Evolutionary conservation across 2,797 vertebrate genomes (phyloP), one percentile per base, ranked within the genome.

Genomic region (Pteropus rufus): DNA sequence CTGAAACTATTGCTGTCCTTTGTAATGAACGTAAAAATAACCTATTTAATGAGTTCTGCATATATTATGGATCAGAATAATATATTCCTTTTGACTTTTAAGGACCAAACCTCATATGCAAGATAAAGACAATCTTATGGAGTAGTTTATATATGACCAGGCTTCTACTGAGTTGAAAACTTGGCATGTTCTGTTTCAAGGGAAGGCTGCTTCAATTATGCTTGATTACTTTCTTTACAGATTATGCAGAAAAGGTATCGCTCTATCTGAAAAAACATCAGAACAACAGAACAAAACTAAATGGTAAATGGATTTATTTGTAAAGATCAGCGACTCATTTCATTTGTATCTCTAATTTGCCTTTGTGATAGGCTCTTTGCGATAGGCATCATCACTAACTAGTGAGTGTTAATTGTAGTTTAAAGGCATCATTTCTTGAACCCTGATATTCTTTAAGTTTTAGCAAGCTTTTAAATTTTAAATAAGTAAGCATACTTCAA

Each of bases 391-490:
- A 36, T 87, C 36, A 46, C 23, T 64, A 87, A 19, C 73, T 29
- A 46, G n/a, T 41, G 39, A 92, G 29, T 72, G 29, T 34, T 26
- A 60, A 52, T 14, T 88, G 46, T 64, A 49, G 62, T 77, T 93
- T 91, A 88, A 95, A 97, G 80, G 44, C 67, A 80, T 95, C 12
- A 64, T 94, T 93, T 91, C 75, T 80, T 95, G 52, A 96, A 44
- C 16, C 62, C 39, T 87, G 76, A 94, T 91, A 91, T 91, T 64
- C n/a, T 70, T 84, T 76, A 73, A 75, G 52, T 65, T 89, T 90
- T 92, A 95, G 89, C 23, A 96, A 95, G 58, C 0, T 16, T 88
- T 82, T 85, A 96, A 93, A 75, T 91, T 72, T 79, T 90, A 90
- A 89, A 86, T 92, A 62, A 86, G 91, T 94, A 76, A 29, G 44